Conservation (phyloP, 2,888 invertebrate genomes). For the Eretmocerus hayati region DNA sequence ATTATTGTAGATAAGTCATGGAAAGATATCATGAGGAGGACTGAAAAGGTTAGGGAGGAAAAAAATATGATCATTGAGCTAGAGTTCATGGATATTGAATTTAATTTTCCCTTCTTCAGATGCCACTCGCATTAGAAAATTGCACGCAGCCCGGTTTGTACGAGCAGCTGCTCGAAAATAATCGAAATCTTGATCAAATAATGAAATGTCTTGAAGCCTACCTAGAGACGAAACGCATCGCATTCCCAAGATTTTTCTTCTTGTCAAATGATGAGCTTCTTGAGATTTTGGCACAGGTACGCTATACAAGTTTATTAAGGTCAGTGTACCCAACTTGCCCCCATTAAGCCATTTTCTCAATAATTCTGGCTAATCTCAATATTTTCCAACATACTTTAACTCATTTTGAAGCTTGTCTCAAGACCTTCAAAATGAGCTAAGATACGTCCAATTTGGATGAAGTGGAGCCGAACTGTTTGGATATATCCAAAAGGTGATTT, state of each 20-base stretch:
- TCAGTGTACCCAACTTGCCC: neutral
- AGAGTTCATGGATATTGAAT: neutral
- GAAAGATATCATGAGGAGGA: constrained; percentile 79
- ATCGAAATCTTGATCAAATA: constrained; percentile 76
- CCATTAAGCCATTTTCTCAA: neutral
- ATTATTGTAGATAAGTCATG: constrained; percentile 80
- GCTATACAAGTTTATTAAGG: neutral
- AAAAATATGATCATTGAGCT: neutral
- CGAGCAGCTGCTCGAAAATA: constrained; percentile 64
- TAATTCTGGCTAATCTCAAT: no score
- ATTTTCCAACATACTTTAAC: no score
- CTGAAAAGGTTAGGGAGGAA: constrained; percentile 67
- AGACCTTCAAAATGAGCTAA: no score
- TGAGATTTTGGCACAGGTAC: constrained; percentile 81
- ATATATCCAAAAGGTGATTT: no score
- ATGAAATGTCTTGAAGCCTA: constrained; percentile 86
- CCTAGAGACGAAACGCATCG: constrained; percentile 78
- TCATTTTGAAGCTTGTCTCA: no score
- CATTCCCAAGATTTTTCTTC: constrained; percentile 85
- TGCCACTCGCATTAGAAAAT: constrained; percentile 73
- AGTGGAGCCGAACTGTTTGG: no score
- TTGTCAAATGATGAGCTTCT: constrained; percentile 83
- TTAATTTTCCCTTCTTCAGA: constrained; percentile 44
- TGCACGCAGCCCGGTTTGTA: constrained; percentile 66
- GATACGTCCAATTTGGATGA: no score